Conservation (phyloP, 2,113 vertebrate genomes). For the Eulemur rufifrons region DNA sequence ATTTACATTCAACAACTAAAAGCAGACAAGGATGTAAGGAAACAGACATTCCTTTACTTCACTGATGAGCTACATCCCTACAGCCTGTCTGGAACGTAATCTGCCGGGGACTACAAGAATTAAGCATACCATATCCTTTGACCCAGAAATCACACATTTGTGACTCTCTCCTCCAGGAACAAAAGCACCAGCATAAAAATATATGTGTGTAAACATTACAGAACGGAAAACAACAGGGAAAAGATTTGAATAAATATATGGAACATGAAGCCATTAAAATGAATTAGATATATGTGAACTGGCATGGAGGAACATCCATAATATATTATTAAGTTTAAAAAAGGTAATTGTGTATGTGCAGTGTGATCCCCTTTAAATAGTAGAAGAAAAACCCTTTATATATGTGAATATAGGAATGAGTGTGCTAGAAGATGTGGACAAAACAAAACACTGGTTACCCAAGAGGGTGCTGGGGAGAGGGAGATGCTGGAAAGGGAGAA, state of each 20-base stretch:
- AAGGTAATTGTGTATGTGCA: background rate
- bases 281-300: background rate
- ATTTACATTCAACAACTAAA: background rate
- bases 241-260: background rate
- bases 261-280: background rate
- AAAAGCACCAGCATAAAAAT: background rate
- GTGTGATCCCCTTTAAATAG: background rate
- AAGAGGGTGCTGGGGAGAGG: background rate
- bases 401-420: background rate
- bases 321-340: background rate
- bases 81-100: background rate
- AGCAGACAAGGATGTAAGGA: background rate
- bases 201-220: background rate
- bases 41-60: background rate
- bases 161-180: background rate
- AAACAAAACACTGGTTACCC: background rate
- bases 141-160: background rate
- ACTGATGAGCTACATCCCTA: background rate
- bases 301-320: background rate
- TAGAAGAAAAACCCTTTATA: background rate
- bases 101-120: background rate
- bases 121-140: background rate
- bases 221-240: background rate
- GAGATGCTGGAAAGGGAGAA: background rate
- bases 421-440: background rate